phyloP scores from a whole-genome alignment of 2,888 invertebrate species.

The Heliconius erato region DNA sequence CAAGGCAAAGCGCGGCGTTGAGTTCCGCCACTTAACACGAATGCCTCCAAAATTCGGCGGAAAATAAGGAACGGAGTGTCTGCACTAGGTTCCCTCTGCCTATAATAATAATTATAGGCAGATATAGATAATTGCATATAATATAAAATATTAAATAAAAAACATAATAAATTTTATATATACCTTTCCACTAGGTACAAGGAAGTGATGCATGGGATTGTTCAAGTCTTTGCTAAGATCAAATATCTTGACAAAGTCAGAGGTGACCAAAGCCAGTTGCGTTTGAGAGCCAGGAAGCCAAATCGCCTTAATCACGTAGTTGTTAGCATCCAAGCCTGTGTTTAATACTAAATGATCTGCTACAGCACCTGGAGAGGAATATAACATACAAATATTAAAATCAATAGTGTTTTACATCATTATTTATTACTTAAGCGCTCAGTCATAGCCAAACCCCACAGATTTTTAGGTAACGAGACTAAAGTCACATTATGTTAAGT shows the following conservation, averaged over 20 bases:
- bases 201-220: constrained; percentile 96
- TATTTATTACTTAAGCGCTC: neutral
- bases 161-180: neutral
- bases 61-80: no score
- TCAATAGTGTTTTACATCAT: neutral
- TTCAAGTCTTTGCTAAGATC: constrained; percentile 95
- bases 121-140: no score
- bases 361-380: constrained; percentile 87
- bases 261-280: constrained; percentile 96
- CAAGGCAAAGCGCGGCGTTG: no score
- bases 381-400: neutral
- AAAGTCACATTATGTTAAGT: no score
- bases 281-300: constrained; percentile 99
- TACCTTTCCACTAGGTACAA: constrained; percentile 98
- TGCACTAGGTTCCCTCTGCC: no score
- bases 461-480: no score
- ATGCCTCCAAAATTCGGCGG: no score
- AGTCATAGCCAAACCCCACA: no score
- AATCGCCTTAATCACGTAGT: constrained; percentile 96
- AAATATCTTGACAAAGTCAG: constrained; percentile 98
- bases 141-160: neutral
- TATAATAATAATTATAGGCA: no score
- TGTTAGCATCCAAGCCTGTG: constrained; percentile 96
- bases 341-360: constrained; percentile 96
- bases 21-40: no score